Evolutionary conservation across 1,140 invertebrate species (phyloP).

Genomic region (Lasaia peninsularis): DNA sequence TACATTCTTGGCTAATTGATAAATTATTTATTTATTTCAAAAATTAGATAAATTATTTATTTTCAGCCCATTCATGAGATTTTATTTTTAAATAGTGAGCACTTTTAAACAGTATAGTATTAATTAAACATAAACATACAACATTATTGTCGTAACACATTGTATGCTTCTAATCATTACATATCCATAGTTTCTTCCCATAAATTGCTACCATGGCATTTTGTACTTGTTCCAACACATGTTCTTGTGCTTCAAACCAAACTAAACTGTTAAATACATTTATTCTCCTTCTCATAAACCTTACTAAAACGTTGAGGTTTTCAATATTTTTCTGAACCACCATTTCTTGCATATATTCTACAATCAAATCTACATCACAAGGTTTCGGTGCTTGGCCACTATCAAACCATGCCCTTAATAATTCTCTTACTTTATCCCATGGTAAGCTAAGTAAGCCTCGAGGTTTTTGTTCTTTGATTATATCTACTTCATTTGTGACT

Average conservation of each 20-base stretch:
- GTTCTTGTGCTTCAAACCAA: constrained; percentile 56
- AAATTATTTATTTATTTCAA: no score
- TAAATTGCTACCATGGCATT: constrained; percentile 68
- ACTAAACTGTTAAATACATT: constrained; percentile 40
- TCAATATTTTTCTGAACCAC: constrained; percentile 64
- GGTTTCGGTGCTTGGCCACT: constrained; percentile 63
- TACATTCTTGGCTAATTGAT: no score
- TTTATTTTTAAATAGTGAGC: no score
- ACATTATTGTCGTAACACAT: no score
- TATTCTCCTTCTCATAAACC: constrained; percentile 53
- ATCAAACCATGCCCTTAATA: constrained; percentile 73
- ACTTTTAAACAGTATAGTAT: no score
- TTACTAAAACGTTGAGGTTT: constrained; percentile 57
- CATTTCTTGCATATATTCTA: constrained; percentile 66
- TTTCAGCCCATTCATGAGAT: no score
- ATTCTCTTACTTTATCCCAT: constrained; percentile 65
- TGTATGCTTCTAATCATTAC: constrained; percentile 5
- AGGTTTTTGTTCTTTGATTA: constrained; percentile 29
- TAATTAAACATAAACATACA: no score
- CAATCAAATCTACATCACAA: constrained; percentile 71
- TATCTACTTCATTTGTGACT: constrained; percentile 9
- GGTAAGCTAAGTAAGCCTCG: constrained; percentile 50
- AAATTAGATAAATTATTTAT: no score
- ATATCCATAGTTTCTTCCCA: constrained; percentile 49
- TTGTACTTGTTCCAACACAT: constrained; percentile 56